phyloP scores from a whole-genome alignment of 2,113 vertebrate species.

The Lasiurus borealis region DNA sequence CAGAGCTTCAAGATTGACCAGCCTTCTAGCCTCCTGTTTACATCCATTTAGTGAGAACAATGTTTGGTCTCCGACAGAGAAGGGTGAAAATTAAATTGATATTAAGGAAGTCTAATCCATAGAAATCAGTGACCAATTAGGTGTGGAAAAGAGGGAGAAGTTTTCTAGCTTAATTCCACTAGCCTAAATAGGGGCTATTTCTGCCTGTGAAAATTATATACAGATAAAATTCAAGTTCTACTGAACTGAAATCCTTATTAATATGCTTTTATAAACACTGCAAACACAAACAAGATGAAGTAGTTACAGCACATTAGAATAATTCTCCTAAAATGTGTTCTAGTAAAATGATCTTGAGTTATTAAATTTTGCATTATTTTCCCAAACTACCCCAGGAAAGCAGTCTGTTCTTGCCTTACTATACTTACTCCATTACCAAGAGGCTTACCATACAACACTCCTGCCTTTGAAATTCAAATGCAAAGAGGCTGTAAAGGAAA shows the following conservation, averaged over 20 bases:
- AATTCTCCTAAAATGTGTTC: neutral
- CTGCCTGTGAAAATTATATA: neutral
- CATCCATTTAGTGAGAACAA: too few species aligned
- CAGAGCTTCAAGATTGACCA: too few species aligned
- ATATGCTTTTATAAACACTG: slow-evolving; percentile 3
- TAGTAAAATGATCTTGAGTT: slow-evolving; percentile 5
- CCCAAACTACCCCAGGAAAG: neutral
- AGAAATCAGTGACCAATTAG: neutral
- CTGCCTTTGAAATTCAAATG: slow-evolving; percentile 52
- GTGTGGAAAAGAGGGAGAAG: neutral
- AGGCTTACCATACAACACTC: neutral
- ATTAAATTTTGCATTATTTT: neutral
- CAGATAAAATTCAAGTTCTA: neutral
- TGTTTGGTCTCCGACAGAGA: too few species aligned
- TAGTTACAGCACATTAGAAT: neutral
- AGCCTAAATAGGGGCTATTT: neutral
- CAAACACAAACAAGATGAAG: neutral
- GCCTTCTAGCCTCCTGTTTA: too few species aligned
- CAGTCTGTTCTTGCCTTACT: neutral
- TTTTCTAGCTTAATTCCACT: neutral
- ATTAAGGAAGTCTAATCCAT: neutral
- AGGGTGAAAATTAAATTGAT: neutral
- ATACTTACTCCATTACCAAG: neutral
- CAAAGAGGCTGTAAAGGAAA: neutral
- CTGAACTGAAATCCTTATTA: neutral